Evolutionary conservation across 2,888 invertebrate species (phyloP).

Genomic region (Protonemura montana): DNA sequence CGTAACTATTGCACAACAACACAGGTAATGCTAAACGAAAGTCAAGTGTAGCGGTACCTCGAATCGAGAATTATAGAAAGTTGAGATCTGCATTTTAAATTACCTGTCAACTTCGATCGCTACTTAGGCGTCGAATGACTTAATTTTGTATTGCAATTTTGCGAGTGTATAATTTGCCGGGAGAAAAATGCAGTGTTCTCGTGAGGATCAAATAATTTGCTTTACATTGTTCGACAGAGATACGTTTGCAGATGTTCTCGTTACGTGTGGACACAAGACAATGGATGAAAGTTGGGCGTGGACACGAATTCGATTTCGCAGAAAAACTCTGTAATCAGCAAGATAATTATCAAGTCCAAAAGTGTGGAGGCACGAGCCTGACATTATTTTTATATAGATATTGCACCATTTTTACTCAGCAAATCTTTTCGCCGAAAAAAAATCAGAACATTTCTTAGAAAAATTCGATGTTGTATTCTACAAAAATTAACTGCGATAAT

Average conservation of each 20-base stretch:
- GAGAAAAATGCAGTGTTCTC: background rate
- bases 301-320: background rate
- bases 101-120: background rate
- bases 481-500: no score
- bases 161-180: background rate
- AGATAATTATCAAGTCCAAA: no score
- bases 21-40: background rate
- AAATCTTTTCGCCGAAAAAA: no score
- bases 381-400: no score
- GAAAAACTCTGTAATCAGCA: no score
- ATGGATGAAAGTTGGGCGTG: background rate
- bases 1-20: background rate
- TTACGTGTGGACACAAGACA: no score
- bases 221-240: background rate
- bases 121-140: background rate
- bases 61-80: background rate
- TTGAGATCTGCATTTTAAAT: slow-evolving; percentile 2
- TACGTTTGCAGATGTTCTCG: background rate
- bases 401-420: no score
- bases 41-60: background rate
- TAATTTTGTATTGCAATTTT: no score
- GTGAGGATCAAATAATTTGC: background rate
- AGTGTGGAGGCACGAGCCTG: no score
- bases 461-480: no score
- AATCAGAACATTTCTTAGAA: no score